Evolutionary conservation across 2,113 vertebrate species (phyloP), one percentile per base, ranked within the genome.

Genomic region (Uria aalge): DNA sequence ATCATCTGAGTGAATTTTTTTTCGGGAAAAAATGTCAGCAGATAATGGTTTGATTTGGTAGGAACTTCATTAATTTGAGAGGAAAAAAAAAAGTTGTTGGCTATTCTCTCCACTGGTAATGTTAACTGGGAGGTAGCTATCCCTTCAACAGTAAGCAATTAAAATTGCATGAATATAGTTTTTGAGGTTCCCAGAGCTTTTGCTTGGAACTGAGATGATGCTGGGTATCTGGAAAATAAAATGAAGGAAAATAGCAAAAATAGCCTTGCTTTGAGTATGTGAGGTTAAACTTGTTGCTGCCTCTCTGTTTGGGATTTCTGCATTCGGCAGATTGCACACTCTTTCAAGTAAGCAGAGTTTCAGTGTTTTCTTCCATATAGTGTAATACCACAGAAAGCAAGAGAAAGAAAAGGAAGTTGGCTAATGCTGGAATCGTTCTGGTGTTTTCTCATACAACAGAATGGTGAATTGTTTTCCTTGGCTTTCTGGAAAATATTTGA

Each of bases 401-500:
- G 47, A 88, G 69, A 63, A 90, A 91, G 57, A 57, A 91, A 88
- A 90, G 94, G 86, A 95, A 94, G 67, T 22, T 47, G 53, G 24
- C 15, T 73, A 63, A 36, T 67, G 55, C 29, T 94, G 81, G 84
- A 94, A 96, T 96, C 95, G 77, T 95, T 95, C 87, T 90, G 57
- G 29, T 91, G 69, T 95, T 95, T 95, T 94, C 81, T 96, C 86
- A 57, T 53, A 43, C 62, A 95, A 76, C 89, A 90, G 84, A 90
- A 90, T 79, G 50, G 89, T 72, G 92, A 93, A 97, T 95, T 91
- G 94, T 94, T 95, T 97, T 69, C 74, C 77, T 95, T 85, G 92
- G 84, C 92, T 95, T 95, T 92, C 91, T 96, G 93, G 84, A 97
- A 95, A 97, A 94, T 94, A 94, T 96, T 81, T 97, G 97, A 97